phyloP scores from a whole-genome alignment of 2,888 invertebrate species.

The Nephrotoma flavescens region DNA sequence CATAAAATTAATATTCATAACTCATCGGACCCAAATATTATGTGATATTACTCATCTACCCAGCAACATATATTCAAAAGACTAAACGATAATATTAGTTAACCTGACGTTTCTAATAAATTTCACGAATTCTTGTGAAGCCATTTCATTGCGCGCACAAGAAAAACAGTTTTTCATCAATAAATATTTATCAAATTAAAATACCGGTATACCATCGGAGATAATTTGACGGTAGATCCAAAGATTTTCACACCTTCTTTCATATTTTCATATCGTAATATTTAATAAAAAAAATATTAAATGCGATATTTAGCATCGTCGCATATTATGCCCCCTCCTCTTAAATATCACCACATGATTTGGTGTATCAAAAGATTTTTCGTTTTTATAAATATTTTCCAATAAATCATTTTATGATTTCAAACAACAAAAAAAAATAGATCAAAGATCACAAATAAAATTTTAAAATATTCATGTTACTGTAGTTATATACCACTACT shows the following conservation, averaged over 20 bases:
- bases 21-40: background rate
- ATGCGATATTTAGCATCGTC: background rate
- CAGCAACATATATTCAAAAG: background rate
- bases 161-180: background rate
- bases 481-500: background rate
- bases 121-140: background rate
- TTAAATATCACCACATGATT: background rate
- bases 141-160: background rate
- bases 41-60: background rate
- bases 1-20: background rate
- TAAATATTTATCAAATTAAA: background rate
- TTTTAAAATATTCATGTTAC: background rate
- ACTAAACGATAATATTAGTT: background rate
- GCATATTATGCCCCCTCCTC: background rate
- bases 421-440: background rate
- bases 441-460: background rate
- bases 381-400: background rate
- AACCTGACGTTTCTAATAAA: background rate
- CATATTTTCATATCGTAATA: background rate
- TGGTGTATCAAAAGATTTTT: background rate
- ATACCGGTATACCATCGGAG: background rate
- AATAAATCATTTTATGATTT: background rate
- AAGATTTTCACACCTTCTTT: background rate
- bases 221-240: background rate
- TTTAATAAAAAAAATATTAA: background rate